Conservation (phyloP, 2,797 vertebrate genomes). For the Lithobates pipiens region DNA sequence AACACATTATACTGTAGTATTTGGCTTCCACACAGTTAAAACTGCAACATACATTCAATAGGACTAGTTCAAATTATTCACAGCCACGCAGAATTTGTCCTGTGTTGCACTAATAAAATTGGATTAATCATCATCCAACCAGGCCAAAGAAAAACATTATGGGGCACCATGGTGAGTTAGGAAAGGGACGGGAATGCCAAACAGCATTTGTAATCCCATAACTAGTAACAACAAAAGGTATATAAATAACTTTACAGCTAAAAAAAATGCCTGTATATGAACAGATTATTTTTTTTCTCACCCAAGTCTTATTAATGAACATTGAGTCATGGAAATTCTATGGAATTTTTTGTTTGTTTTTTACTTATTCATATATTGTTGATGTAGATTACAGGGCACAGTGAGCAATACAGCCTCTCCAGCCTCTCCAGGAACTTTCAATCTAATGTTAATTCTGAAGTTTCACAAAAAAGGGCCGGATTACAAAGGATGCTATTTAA, state of each 20-base stretch:
- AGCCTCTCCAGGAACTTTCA: too few relatives aligned
- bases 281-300: too few relatives aligned
- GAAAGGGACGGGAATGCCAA: constrained; percentile 9
- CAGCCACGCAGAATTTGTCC: constrained; percentile 50
- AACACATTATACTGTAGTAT: background rate
- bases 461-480: too few relatives aligned
- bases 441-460: too few relatives aligned
- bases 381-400: too few relatives aligned
- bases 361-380: too few relatives aligned
- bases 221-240: background rate
- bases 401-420: too few relatives aligned
- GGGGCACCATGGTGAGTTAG: constrained; percentile 24
- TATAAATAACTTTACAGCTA: background rate
- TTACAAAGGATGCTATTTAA: too few relatives aligned
- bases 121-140: constrained; percentile 60
- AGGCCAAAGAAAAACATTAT: constrained; percentile 54
- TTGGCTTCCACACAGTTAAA: constrained; percentile 18
- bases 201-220: background rate
- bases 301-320: too few relatives aligned
- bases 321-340: too few relatives aligned
- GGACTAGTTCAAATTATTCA: constrained; percentile 56
- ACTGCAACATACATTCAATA: constrained; percentile 13
- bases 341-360: too few relatives aligned
- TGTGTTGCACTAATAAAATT: constrained; percentile 55
- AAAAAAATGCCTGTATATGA: too few relatives aligned